Conservation (phyloP, 92 coral and sea anemone species). For the Isaurus tuberculatus region DNA sequence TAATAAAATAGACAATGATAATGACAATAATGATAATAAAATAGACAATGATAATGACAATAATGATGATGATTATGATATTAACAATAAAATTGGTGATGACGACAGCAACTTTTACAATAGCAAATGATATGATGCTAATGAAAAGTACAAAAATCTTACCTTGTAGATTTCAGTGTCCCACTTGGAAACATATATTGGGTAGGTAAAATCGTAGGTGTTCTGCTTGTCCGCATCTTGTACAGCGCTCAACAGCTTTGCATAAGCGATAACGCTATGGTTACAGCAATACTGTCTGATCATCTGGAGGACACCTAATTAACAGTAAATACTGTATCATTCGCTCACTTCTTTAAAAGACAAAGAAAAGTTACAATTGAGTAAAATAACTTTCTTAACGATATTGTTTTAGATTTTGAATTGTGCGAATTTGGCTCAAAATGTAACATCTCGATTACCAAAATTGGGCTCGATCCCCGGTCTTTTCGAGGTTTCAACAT, state of each 20-base stretch:
- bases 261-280: constrained; percentile 62
- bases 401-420: too few species aligned
- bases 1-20: too few species aligned
- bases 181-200: constrained; percentile 70
- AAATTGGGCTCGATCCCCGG: too few species aligned
- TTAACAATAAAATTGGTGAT: neutral
- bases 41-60: too few species aligned
- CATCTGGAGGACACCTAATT: constrained; percentile 63
- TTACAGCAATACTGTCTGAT: constrained; percentile 69
- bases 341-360: neutral
- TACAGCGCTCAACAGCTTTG: constrained; percentile 57
- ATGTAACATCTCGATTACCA: too few species aligned
- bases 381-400: neutral
- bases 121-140: neutral
- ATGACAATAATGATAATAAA: too few species aligned
- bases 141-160: neutral
- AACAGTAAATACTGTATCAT: neutral
- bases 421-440: too few species aligned
- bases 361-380: neutral
- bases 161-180: constrained; percentile 27
- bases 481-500: too few species aligned
- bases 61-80: neutral
- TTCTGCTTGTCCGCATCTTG: constrained; percentile 74
- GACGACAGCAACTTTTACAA: neutral
- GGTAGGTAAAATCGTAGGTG: constrained; percentile 78